Evolutionary conservation across 2,888 invertebrate genomes (phyloP), one percentile per base, ranked within the genome.

Genomic region (Maniola hyperantus): DNA sequence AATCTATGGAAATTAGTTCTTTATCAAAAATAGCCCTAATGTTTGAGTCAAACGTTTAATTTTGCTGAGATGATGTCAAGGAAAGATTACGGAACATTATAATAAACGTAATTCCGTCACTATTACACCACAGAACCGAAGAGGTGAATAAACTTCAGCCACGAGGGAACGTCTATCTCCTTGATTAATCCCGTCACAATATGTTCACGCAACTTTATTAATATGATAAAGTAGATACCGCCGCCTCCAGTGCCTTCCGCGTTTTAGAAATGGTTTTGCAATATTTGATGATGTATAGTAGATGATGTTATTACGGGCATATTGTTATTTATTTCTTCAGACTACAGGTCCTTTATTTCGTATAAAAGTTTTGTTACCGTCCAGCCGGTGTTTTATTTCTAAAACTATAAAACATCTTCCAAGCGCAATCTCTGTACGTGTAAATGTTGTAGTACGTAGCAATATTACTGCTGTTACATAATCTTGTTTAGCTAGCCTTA

Each of bases 121-220:
- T 68, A 55, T 55, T 18, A 63, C 34, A 63, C 54, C 54, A 33
- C 63, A 44, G 15, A 63, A 34, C 54, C 46, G 39, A 34, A 26
- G 64, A 64, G 70, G 70, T 71, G 57, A 66, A 66, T 62, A 65
- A 68, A 68, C 70, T 65, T 64, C 59, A 60, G 44, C 58, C 67
- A 66, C 67, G 64, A 67, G 71, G 66, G 67, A 64, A 65, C 67
- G 65, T 70, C 67, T 69, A 70, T 71, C 67, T 72, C 61, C 71
- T 71, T 69, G 67, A 72, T 72, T 71, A 72, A 71, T 69, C 71
- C 71, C 69, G 69, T 72, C 71, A 67, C 72, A 70, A 72, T 70
- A 71, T 69, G 68, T 72, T 71, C 68, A 59, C 72, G 71, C 69
- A 71, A 72, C 71, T 72, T 71, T 72, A 72, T 72, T 71, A 71